phyloP scores from a whole-genome alignment of 1,140 invertebrate genomes.

The Drosophila orosa region DNA sequence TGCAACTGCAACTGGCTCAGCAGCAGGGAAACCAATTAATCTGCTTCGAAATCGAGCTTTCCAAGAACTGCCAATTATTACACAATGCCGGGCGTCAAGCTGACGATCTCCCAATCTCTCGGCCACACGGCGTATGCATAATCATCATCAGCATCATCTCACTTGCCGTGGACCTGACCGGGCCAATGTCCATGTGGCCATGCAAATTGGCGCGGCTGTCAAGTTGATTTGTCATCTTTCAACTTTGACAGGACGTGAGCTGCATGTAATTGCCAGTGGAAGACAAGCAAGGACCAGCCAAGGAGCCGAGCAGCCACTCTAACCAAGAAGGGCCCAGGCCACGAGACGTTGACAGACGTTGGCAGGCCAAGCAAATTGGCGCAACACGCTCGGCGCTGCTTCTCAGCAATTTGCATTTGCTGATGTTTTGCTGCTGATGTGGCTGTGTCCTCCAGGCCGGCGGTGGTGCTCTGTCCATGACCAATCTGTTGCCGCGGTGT shows the following conservation, averaged over 20 bases:
- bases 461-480: constrained; percentile 2
- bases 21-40: constrained; percentile 67
- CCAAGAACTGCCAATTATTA: constrained; percentile 81
- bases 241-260: constrained; percentile 80
- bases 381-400: constrained; percentile 58
- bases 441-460: constrained; percentile 8
- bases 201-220: constrained; percentile 78
- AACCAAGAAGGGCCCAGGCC: constrained; percentile 40
- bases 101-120: constrained; percentile 24
- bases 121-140: constrained; percentile 45
- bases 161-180: constrained; percentile 16
- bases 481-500: constrained; percentile 21
- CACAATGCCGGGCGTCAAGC: constrained; percentile 74
- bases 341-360: constrained; percentile 67
- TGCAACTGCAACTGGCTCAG: constrained; percentile 10
- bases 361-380: constrained; percentile 78
- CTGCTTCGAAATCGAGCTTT: constrained; percentile 69
- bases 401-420: constrained; percentile 43
- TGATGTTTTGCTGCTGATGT: constrained; percentile 37
- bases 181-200: constrained; percentile 60
- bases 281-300: constrained; percentile 40
- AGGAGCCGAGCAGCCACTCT: constrained; percentile 19
- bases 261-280: constrained; percentile 73
- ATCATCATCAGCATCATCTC: constrained; percentile 53
- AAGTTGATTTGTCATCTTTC: constrained; percentile 82